These are phyloP conservation scores for Microcebus jonahi DNA, from an alignment of 2,113 vertebrate genomes.

Conservation along the genomic window DNA sequence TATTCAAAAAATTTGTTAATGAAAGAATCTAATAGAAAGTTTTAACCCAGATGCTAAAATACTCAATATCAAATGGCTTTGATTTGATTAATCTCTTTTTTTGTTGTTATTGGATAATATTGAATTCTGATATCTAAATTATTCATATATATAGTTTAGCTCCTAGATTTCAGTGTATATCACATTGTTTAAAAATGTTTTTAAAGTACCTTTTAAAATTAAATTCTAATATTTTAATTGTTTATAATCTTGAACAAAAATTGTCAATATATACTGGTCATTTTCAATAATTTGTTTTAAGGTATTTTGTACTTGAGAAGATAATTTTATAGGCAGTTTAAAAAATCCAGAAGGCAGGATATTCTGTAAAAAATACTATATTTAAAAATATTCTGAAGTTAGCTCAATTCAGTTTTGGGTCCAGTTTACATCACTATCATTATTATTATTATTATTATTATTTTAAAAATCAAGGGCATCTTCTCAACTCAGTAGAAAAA, in stretches of 20 bases:
- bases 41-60: background rate
- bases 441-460: background rate
- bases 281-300: conserved; percentile 32
- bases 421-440: background rate
- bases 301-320: background rate
- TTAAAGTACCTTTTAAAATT: background rate
- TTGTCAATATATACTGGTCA: background rate
- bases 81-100: background rate
- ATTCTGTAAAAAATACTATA: background rate
- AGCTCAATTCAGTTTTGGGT: background rate
- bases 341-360: conserved; percentile 1
- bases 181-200: background rate
- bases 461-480: conserved; percentile 35
- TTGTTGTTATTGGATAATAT: conserved; percentile 8
- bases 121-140: background rate
- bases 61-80: background rate
- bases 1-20: conserved; percentile 39
- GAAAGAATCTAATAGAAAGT: background rate
- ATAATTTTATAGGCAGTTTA: background rate
- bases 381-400: conserved; percentile 25
- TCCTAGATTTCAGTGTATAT: conserved; percentile 30
- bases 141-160: background rate
- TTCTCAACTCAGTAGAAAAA: conserved; percentile 9
- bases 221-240: background rate
- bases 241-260: conserved; percentile 24